phyloP scores from a whole-genome alignment of 2,888 invertebrate genomes.

The Dioctria linearis region DNA sequence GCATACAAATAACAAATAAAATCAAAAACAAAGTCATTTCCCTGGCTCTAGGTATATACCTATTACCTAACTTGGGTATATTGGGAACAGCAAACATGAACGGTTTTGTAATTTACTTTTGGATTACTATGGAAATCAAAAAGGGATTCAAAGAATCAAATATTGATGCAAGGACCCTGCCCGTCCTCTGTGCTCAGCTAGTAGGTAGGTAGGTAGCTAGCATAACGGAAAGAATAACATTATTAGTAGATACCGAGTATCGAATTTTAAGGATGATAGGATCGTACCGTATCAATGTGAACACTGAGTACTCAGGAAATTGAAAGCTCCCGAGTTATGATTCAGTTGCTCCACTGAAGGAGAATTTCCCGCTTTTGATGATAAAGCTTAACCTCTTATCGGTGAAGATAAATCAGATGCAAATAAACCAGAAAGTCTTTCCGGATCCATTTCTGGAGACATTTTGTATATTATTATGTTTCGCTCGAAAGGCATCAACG shows the following conservation, averaged over 20 bases:
- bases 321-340: background rate
- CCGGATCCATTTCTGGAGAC: background rate
- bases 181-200: background rate
- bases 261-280: background rate
- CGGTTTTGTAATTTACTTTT: background rate
- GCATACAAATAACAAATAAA: too few relatives aligned
- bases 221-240: background rate
- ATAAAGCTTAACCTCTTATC: constrained; percentile 24
- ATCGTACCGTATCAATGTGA: background rate
- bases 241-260: background rate
- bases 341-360: background rate
- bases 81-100: background rate
- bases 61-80: too few relatives aligned
- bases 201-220: background rate
- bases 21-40: too few relatives aligned
- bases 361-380: constrained; percentile 11
- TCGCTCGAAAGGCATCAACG: background rate
- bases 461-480: background rate
- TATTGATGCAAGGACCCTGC: background rate
- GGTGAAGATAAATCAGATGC: background rate
- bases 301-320: background rate
- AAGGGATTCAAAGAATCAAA: background rate
- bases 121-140: background rate
- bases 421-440: constrained; percentile 10
- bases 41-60: too few relatives aligned